Percentiles rank a stretch among this genome's conserved stretches.
phyloP scores from a whole-genome alignment of 1,140 invertebrate genomes.

The Bicyclus anynana region DNA sequence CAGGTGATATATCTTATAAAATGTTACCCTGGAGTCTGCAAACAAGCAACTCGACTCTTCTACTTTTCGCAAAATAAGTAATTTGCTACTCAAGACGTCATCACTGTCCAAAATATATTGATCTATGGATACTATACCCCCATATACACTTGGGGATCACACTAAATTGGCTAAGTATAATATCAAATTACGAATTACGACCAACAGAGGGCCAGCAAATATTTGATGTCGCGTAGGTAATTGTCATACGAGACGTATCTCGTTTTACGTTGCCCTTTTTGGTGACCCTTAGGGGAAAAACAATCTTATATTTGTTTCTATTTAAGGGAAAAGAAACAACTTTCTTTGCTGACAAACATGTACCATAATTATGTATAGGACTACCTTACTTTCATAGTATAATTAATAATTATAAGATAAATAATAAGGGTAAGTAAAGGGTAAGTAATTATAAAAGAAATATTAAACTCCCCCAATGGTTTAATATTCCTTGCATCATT shows the following conservation, averaged over 20 bases:
- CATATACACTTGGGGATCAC: slow-evolving; percentile 4
- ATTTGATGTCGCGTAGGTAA: slow-evolving; percentile 59
- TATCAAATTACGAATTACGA: slow-evolving; percentile 65
- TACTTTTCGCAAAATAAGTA: slow-evolving; percentile 51
- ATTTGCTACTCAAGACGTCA: slow-evolving; percentile 41
- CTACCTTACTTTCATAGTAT: too few species aligned
- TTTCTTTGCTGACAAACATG: too few species aligned
- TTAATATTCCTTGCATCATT: too few species aligned
- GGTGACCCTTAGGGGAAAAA: slow-evolving; percentile 38
- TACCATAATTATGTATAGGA: too few species aligned
- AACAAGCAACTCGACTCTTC: slow-evolving; percentile 63
- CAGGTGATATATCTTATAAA: slow-evolving; percentile 37
- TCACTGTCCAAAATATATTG: slow-evolving; percentile 26
- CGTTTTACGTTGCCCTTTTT: slow-evolving; percentile 41
- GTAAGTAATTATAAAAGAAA: too few species aligned
- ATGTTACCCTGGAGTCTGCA: slow-evolving; percentile 58
- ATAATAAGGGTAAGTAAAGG: too few species aligned
- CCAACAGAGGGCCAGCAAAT: slow-evolving; percentile 66
- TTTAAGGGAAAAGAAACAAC: too few species aligned
- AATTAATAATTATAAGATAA: too few species aligned
- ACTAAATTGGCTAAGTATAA: slow-evolving; percentile 18
- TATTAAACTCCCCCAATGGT: too few species aligned
- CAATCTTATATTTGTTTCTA: too few species aligned
- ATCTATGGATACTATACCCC: slow-evolving; percentile 11
- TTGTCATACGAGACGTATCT: slow-evolving; percentile 62